Percentiles rank a stretch among this genome's conserved stretches.
phyloP scores from a whole-genome alignment of 1,140 invertebrate genomes.

The Lanistes nyassanus region DNA sequence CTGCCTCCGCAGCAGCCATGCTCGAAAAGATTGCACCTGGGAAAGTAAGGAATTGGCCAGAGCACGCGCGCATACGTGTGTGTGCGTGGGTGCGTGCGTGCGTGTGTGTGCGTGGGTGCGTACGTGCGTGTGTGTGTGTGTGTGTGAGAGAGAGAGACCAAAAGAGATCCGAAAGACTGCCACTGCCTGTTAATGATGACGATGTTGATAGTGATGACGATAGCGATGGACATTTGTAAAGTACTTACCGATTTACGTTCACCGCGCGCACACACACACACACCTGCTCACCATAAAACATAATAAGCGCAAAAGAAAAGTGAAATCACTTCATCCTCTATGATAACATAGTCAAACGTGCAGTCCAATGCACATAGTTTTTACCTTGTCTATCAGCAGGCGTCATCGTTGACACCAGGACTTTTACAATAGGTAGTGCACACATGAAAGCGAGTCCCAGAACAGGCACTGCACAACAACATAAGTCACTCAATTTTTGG shows the following conservation, averaged over 20 bases:
- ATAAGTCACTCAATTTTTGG: too few species aligned
- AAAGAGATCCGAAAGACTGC: conserved; percentile 6
- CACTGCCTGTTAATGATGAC: background rate
- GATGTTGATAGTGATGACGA: background rate
- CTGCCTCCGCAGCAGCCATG: conserved; percentile 18
- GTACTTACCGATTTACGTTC: background rate
- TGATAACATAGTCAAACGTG: too few species aligned
- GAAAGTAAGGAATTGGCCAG: background rate
- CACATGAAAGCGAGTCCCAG: too few species aligned
- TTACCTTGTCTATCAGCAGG: too few species aligned
- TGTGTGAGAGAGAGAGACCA: background rate
- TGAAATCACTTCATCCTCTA: too few species aligned
- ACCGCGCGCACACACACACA: conserved; percentile 2
- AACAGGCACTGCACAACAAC: too few species aligned
- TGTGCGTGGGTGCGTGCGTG: conserved; percentile 11
- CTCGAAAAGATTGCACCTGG: conserved; percentile 31
- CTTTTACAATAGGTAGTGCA: too few species aligned
- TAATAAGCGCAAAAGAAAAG: too few species aligned
- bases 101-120: conserved; percentile 1
- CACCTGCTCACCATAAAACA: background rate
- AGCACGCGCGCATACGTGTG: conserved; percentile 1
- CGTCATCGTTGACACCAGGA: too few species aligned
- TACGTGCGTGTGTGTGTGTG: conserved; percentile 5
- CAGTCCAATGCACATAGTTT: too few species aligned
- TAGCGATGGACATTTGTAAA: background rate